Evolutionary conservation across 2,797 vertebrate species (phyloP).

Genomic region (Neosalanx taihuensis): DNA sequence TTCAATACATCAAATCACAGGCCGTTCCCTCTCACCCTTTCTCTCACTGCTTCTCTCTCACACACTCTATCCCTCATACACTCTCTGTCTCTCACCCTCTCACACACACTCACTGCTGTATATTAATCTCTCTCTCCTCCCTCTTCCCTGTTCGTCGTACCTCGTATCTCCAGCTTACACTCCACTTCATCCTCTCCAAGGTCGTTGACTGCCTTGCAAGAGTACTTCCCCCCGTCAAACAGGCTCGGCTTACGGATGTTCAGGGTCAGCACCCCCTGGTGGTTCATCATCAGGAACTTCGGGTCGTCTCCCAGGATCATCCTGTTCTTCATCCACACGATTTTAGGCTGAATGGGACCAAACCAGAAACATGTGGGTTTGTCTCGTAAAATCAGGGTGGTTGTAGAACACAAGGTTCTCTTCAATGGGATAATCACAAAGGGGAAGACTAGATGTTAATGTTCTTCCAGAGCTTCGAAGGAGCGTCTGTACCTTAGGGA

Average conservation of each 20-base stretch:
- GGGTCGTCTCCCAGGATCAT: conserved; percentile 87
- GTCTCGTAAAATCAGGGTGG: too few relatives aligned
- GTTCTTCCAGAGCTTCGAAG: too few relatives aligned
- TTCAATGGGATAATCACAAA: too few relatives aligned
- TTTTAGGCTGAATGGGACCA: conserved; percentile 79
- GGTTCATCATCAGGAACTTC: conserved; percentile 90
- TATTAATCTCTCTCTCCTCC: neutral
- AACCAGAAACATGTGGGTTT: neutral
- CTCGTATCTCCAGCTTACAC: conserved; percentile 85
- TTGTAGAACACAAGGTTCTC: too few relatives aligned
- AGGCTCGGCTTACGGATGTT: conserved; percentile 90
- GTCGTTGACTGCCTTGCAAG: conserved; percentile 85
- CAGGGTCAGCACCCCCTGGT: conserved; percentile 92
- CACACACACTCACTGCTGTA: neutral
- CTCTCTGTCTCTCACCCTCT: neutral
- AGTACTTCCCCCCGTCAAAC: conserved; percentile 86
- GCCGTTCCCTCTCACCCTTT: neutral
- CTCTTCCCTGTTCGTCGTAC: conserved; percentile 58
- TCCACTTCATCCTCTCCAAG: conserved; percentile 87
- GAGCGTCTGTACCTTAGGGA: conserved; percentile 75
- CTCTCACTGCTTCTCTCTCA: neutral
- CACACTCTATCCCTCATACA: neutral
- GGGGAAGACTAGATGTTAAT: too few relatives aligned
- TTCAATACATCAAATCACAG: neutral
- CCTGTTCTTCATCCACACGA: conserved; percentile 95